phyloP scores from a whole-genome alignment of 2,888 invertebrate genomes.

The Melanotus villosus region DNA sequence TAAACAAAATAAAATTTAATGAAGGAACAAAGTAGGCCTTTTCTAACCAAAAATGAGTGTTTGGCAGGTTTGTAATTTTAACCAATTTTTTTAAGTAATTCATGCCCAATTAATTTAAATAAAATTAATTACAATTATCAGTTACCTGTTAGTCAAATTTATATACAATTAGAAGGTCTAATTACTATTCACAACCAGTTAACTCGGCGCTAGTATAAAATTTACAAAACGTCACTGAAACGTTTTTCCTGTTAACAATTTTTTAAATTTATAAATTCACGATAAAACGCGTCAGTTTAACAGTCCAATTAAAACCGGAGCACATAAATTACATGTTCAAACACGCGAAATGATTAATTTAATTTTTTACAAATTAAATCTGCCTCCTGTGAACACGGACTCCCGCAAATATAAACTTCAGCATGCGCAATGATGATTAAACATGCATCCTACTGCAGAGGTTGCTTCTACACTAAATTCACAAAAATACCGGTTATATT shows the following conservation, averaged over 20 bases:
- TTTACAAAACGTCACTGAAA: background rate
- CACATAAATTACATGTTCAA: background rate
- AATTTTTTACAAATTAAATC: constrained; percentile 34
- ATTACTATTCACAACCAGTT: background rate
- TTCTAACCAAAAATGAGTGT: too few relatives aligned
- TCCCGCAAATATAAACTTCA: constrained; percentile 55
- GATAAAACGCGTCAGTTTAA: background rate
- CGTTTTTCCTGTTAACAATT: too few relatives aligned
- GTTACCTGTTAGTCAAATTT: too few relatives aligned
- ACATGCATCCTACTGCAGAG: constrained; percentile 63
- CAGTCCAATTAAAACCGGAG: background rate
- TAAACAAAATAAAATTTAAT: too few relatives aligned
- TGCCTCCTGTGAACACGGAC: constrained; percentile 50
- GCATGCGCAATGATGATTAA: constrained; percentile 59
- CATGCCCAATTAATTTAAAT: too few relatives aligned
- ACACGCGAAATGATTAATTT: constrained; percentile 8
- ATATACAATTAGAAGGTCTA: background rate
- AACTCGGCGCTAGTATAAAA: too few relatives aligned
- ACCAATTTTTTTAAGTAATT: too few relatives aligned
- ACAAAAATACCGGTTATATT: constrained; percentile 47
- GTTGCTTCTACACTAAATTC: constrained; percentile 53
- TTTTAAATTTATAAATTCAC: too few relatives aligned
- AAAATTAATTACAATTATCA: too few relatives aligned
- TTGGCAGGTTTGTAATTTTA: too few relatives aligned
- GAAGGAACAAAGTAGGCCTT: too few relatives aligned